Percentiles rank a stretch among this genome's conserved stretches.
Evolutionary conservation across 2,797 vertebrate species (phyloP).

Genomic region (Dermochelys coriacea): DNA sequence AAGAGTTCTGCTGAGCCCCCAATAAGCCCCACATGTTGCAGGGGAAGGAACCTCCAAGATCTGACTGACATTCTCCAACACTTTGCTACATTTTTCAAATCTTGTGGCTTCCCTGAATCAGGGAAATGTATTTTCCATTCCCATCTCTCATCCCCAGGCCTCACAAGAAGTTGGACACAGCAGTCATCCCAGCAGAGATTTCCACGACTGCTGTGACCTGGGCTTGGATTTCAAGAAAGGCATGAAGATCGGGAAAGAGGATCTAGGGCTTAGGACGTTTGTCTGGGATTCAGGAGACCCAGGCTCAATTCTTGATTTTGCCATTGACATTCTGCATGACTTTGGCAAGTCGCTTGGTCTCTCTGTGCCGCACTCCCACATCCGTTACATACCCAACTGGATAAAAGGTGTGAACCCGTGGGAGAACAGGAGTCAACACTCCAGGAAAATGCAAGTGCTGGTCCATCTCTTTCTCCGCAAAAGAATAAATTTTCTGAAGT

Average conservation of each 20-base stretch:
- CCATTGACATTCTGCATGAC: neutral
- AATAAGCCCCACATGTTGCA: too few relatives aligned
- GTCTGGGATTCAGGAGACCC: neutral
- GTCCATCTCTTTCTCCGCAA: constrained; percentile 68
- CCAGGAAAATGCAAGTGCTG: constrained; percentile 73
- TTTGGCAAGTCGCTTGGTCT: constrained; percentile 10
- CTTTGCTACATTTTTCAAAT: neutral
- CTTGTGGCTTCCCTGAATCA: neutral
- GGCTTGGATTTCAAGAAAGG: rapidly evolving
- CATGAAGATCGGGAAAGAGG: neutral
- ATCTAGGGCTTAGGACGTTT: neutral
- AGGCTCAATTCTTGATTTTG: constrained; percentile 42
- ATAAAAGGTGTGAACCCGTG: constrained; percentile 64
- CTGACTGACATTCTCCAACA: neutral
- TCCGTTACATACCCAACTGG: constrained; percentile 32
- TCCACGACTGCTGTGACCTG: neutral
- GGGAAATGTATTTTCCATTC: neutral
- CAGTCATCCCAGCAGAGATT: rapidly evolving
- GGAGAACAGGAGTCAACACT: constrained; percentile 52
- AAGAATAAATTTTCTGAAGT: constrained; percentile 71
- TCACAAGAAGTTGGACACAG: neutral
- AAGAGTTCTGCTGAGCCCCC: neutral
- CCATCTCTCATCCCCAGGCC: rapidly evolving
- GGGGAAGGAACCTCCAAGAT: neutral
- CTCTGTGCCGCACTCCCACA: neutral